Base-by-base conservation (phyloP, 53 echinoderm and acorn worm genomes). In the Paracentrotus lividus region DNA sequence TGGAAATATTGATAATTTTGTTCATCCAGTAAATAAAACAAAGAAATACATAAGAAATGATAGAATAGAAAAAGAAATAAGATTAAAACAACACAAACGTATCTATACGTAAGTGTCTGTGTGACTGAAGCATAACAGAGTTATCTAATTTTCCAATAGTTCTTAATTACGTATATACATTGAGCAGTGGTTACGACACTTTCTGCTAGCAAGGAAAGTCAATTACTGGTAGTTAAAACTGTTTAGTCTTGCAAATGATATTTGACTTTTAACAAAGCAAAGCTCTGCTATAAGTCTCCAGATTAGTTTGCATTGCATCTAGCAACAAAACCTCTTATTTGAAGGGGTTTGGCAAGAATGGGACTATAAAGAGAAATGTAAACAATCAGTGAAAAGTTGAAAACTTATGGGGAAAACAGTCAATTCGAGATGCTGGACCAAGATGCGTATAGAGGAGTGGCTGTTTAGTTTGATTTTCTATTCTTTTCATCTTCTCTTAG, bases 381-480 rank as follows among this genome's bases (percentile, higher is more conserved):
- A 78, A 43, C 43, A 78, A 45, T 24, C 44, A 78, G 43, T 24
- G 47, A 78, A 43, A 78, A 2, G 45, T 78, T 78, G 4, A 47
- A 78, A 78, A 24, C 44, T 8, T 44, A 23, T 24, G 81, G 10
- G 45, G 47, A 78, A 78, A 78, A 5, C 5, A 66, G 8, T 45
- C 81, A 45, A 40, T 34, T 78, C 8, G 47, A 18, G 81, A 78
- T 5, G 0, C 24, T 43, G 26, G 45, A 8, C 40, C 8, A 77
- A 77, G 77, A 77, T 77, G 42, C 43, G 77, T 77, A 42, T 43
- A 77, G n/a, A 78, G 81, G 81, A 78, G 81, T 78, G 81, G 81
- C 81, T 78, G 44, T 47, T 78, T 43, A 77, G 77, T 77, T 77
- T 43, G 44, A 42, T 44, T 77, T 77, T 78, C 21, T 24, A 24